Base-by-base conservation (phyloP, 2,113 vertebrate species). In the Sitta europaea region DNA sequence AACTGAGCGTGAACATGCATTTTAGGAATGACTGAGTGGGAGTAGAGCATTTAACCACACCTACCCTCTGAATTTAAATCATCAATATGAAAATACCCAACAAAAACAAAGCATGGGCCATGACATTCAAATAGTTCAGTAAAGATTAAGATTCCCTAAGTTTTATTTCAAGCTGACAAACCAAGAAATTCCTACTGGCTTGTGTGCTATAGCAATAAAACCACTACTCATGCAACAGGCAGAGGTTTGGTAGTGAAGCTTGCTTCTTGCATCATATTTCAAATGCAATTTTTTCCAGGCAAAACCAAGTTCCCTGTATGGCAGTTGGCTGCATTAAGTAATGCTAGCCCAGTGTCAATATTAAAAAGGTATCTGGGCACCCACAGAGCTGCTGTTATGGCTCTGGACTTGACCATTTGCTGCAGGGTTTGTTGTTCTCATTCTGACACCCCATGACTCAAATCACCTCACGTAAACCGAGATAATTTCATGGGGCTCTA, bases 21-120 rank as follows among this genome's bases (percentile, higher is more conserved):
- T 84, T 92, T 73, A 71, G 81, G 40, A 87, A 81, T 59, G 48
- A 45, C 66, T 90, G 42, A 87, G 74, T 85, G n/a, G 80, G 71
- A 65, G 50, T 59, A 75, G 36, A 24, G n/a, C 11, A 7, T 70
- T 92, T 71, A 66, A 73, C 17, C 85, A 78, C 51, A 82, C 45
- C 50, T 62, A 47, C 12, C 6, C 55, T 76, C 80, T 59, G 9
- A 73, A 66, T 92, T 85, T 33, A 86, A 72, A 20, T 71, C 50
- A 62, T 62, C 45, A 57, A 19, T n/a, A 23, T 78, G 48, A 89
- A 92, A 87, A 78, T 50, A 75, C 14, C 10, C 54, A 75, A 89
- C 6, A 81, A 77, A 83, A 81, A 10, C 24, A 73, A 83, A 77
- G 23, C 63, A 55, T 1, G 3, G 16, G 18, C 13, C 35, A 25